phyloP scores from a whole-genome alignment of 2,888 invertebrate species.

The Agapetus fuscipes region DNA sequence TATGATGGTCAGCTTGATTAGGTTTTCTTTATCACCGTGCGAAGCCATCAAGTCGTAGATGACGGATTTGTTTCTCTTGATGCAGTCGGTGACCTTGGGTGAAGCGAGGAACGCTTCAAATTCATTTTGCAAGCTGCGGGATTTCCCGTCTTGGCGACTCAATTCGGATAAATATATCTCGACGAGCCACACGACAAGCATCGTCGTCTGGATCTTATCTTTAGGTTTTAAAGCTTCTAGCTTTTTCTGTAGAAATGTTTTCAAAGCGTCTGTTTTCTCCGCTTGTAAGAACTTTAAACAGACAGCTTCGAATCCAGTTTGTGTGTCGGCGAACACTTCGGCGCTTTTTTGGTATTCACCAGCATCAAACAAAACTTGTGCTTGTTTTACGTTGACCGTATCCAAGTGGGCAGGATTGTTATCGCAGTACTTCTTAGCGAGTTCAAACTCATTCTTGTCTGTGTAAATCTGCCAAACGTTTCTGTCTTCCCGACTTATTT shows the following conservation, averaged over 20 bases:
- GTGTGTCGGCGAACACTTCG: conserved; percentile 78
- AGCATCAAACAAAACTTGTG: conserved; percentile 71
- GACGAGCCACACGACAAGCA: conserved; percentile 90
- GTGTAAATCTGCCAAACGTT: conserved; percentile 86
- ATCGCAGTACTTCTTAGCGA: conserved; percentile 76
- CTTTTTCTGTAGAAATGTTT: conserved; percentile 78
- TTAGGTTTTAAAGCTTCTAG: conserved; percentile 59
- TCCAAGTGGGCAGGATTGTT: conserved; percentile 75
- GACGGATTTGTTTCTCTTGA: conserved; percentile 69
- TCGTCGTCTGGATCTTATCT: conserved; percentile 82
- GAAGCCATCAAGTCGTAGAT: conserved; percentile 88
- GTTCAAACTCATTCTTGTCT: conserved; percentile 73
- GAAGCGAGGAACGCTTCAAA: conserved; percentile 68
- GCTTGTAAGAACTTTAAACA: conserved; percentile 83
- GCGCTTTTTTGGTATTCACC: conserved; percentile 78
- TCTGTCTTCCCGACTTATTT: conserved; percentile 71
- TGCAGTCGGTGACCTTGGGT: conserved; percentile 66
- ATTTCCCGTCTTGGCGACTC: conserved; percentile 45
- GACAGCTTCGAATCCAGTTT: conserved; percentile 88
- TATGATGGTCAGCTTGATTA: conserved; percentile 77
- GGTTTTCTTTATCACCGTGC: conserved; percentile 88
- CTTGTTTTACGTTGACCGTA: conserved; percentile 78
- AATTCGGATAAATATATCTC: conserved; percentile 87
- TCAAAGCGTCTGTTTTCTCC: conserved; percentile 74
- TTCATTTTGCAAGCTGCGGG: conserved; percentile 58